phyloP scores from a whole-genome alignment of 2,113 vertebrate genomes.

The Excalfactoria chinensis region DNA sequence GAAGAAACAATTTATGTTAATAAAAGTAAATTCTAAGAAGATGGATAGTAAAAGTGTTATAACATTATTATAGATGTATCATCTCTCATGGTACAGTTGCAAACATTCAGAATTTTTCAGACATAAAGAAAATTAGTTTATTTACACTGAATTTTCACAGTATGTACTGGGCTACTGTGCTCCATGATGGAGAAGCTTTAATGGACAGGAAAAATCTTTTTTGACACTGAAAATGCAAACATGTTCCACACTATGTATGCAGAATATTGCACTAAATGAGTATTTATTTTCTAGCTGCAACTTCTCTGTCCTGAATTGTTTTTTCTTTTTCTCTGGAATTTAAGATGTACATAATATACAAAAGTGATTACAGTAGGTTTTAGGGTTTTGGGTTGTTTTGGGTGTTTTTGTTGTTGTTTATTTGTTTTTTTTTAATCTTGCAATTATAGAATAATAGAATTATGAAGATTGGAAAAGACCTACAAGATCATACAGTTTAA shows the following conservation, averaged over 20 bases:
- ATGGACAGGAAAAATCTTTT: not conserved
- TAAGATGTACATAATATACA: not conserved
- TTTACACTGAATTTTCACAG: not conserved
- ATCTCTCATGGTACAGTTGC: not conserved
- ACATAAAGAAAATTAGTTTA: not conserved
- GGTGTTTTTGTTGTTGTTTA: too few species aligned
- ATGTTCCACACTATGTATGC: not conserved
- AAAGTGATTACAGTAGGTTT: not conserved
- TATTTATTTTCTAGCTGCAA: not conserved
- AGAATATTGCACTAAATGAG: not conserved
- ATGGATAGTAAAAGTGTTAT: not conserved
- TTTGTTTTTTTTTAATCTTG: too few species aligned
- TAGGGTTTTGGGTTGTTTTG: not conserved
- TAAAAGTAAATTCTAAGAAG: not conserved
- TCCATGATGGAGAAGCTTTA: not conserved
- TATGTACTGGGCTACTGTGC: not conserved
- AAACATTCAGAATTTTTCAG: not conserved
- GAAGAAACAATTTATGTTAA: not conserved
- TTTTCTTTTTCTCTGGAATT: not conserved
- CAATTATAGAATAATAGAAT: too few species aligned
- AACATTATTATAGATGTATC: not conserved
- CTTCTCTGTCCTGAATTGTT: not conserved
- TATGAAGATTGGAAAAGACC: too few species aligned
- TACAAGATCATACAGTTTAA: too few species aligned
- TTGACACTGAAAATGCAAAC: not conserved